These are phyloP conservation scores for Physocephala rufipes DNA, from an alignment of 2,888 invertebrate species.

Conservation along the genomic window DNA sequence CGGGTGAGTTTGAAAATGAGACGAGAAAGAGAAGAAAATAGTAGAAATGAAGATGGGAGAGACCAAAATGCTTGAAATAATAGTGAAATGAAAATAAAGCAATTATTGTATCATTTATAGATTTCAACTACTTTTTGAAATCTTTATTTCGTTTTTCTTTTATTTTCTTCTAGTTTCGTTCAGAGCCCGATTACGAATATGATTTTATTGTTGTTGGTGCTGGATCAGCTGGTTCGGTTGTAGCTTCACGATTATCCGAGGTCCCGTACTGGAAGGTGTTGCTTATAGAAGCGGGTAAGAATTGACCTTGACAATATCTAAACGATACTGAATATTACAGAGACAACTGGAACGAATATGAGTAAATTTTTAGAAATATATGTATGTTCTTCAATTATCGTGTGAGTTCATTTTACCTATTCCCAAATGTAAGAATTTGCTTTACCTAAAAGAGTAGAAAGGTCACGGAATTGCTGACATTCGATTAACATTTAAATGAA, in stretches of 20 bases:
- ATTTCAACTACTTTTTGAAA: not conserved
- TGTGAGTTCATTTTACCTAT: not conserved
- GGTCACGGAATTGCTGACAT: too few relatives aligned
- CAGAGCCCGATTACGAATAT: conserved; percentile 65
- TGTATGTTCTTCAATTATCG: not conserved
- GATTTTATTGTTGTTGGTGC: conserved; percentile 66
- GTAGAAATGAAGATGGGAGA: too few relatives aligned
- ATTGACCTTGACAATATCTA: conserved; percentile 16
- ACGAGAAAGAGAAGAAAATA: not conserved
- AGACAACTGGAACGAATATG: too few relatives aligned
- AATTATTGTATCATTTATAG: not conserved
- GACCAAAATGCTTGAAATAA: too few relatives aligned
- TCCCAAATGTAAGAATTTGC: too few relatives aligned
- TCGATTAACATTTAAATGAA: too few relatives aligned
- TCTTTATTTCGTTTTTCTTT: not conserved
- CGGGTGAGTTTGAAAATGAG: conserved; percentile 52
- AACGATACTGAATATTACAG: too few relatives aligned
- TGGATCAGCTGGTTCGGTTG: conserved; percentile 65
- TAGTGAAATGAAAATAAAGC: not conserved
- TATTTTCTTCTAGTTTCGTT: conserved; percentile 58
- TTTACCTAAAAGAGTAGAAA: too few relatives aligned
- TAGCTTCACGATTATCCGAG: conserved; percentile 65
- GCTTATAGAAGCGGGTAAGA: conserved; percentile 66
- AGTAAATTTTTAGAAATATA: not conserved
- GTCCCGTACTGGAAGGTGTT: conserved; percentile 65